These are phyloP conservation scores for Corythucha ciliata DNA, from an alignment of 2,888 invertebrate species.

Conservation along the genomic window DNA sequence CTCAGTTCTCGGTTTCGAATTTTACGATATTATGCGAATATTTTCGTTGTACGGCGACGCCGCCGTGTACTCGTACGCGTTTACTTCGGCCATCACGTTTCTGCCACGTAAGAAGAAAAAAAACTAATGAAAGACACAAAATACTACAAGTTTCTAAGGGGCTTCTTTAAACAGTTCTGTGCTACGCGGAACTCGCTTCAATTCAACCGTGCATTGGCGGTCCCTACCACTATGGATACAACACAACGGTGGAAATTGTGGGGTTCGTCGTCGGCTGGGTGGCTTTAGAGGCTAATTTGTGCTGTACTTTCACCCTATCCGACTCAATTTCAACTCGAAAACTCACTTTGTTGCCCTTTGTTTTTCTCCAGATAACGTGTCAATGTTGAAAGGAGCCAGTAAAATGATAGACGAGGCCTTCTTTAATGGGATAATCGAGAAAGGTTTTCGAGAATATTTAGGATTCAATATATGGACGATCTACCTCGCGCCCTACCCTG, in stretches of 20 bases:
- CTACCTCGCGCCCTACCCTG: not conserved
- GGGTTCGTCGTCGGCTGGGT: conserved; percentile 73
- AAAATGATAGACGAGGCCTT: conserved; percentile 10
- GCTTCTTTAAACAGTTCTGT: too few relatives aligned
- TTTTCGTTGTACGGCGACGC: too few relatives aligned
- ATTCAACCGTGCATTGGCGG: conserved; percentile 26
- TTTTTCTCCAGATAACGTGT: not conserved
- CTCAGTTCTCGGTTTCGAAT: too few relatives aligned
- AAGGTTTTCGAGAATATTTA: not conserved
- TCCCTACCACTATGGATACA: conserved; percentile 28
- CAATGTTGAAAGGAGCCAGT: conserved; percentile 13
- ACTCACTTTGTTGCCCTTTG: not conserved
- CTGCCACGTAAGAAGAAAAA: too few relatives aligned
- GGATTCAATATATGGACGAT: too few relatives aligned
- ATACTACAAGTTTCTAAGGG: too few relatives aligned
- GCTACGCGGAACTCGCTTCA: conserved; percentile 28
- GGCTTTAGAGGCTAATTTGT: not conserved
- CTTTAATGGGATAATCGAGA: conserved; percentile 6
- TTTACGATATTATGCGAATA: too few relatives aligned
- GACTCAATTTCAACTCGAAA: not conserved
- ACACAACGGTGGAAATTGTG: conserved; percentile 60
- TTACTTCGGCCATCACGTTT: too few relatives aligned
- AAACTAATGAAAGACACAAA: too few relatives aligned
- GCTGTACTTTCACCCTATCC: not conserved
- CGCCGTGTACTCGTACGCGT: too few relatives aligned